Base-by-base conservation (phyloP, 2,797 vertebrate species). In the Hippoglossus hippoglossus region DNA sequence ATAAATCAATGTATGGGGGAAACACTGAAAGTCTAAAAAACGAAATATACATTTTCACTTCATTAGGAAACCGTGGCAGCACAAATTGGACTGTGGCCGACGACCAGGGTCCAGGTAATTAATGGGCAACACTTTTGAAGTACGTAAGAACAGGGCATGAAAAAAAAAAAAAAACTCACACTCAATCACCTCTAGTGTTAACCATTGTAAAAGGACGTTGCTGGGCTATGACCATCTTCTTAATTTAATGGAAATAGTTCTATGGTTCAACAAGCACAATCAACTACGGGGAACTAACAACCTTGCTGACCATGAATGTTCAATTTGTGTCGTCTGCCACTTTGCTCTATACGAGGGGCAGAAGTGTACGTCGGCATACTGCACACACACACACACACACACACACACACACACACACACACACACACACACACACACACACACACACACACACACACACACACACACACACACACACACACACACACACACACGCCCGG, bases 181-280 rank as follows among this genome's bases (percentile, higher is more conserved):
- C 16, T 58, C 60, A 85, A 58, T 91, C 84, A 79, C 60, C 65
- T 67, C 77, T 18, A 72, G 54, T 39, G 74, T 80, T 82, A 76
- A 86, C 67, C 61, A 26, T 46, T 34, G 55, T 61, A 68, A 77
- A 88, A 92, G 87, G 80, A 81, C 87, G 2, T 49, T 73, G 58
- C 79, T 85, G 76, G 67, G 66, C 79, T 84, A 80, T 77, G 70
- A 85, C 74, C 74, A 62, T 72, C 49, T 70, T 83, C 67, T 87
- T 71, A 83, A 85, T 79, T 73, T 86, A 91, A 89, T 88, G 79
- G 78, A 88, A 90, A 87, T 79, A 73, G 72, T 75, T 81, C n/a
- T 69, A 82, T 71, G 88, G 84, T 86, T 86, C 84, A 87, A 80
- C 64, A 84, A 88, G 77, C 87, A 87, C 76, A 89, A 82, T 89